Percentiles rank a stretch among this genome's conserved stretches.
phyloP scores from a whole-genome alignment of 1,140 invertebrate genomes.

The Atta cephalotes region DNA sequence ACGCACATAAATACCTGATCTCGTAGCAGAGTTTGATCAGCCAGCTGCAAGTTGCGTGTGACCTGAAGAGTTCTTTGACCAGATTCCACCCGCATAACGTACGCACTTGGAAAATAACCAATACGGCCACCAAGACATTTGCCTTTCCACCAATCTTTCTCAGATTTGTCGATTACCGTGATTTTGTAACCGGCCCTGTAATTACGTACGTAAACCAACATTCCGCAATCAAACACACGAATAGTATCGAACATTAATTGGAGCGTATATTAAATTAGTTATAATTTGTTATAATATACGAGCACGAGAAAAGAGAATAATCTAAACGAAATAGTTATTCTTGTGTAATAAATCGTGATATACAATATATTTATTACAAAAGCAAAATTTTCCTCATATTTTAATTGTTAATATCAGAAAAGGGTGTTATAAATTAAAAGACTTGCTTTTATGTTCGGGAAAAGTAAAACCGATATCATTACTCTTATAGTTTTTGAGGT shows the following conservation, averaged over 20 bases:
- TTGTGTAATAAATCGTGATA: background rate
- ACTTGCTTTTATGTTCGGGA: no score
- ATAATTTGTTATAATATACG: background rate
- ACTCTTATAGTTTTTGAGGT: no score
- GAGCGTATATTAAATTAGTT: background rate
- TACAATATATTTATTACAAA: no score
- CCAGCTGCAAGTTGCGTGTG: constrained; percentile 89
- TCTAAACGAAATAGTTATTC: background rate
- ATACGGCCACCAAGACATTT: constrained; percentile 94
- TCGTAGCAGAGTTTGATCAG: constrained; percentile 89
- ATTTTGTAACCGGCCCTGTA: constrained; percentile 96
- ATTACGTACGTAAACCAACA: constrained; percentile 22
- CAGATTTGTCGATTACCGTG: constrained; percentile 97
- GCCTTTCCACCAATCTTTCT: constrained; percentile 99
- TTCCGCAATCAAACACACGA: background rate
- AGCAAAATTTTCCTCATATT: background rate
- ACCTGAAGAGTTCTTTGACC: constrained; percentile 96
- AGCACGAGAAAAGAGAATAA: background rate
- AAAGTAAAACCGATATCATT: no score
- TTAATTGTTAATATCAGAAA: background rate
- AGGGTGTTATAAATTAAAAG: background rate
- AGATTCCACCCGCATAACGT: constrained; percentile 95
- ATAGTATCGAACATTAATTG: background rate
- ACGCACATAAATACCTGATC: constrained; percentile 88
- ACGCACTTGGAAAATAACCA: constrained; percentile 98